Base-by-base conservation (phyloP, 1,140 invertebrate genomes). In the Apolygus lucorum region DNA sequence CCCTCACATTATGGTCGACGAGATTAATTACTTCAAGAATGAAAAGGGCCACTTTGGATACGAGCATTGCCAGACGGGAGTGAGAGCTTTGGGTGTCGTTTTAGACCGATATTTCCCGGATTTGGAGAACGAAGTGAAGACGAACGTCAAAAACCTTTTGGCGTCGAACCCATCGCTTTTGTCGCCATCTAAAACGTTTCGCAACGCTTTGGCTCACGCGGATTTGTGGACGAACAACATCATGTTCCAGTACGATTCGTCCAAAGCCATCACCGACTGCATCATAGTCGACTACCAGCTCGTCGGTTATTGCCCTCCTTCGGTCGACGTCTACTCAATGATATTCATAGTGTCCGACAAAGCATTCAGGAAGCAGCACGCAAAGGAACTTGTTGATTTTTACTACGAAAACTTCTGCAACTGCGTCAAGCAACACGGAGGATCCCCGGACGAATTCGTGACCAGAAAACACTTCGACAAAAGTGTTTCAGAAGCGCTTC, bases 171-270 rank as follows among this genome's bases (percentile, higher is more conserved):
- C 13, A 26, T 22, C 27, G 14, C 2, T 28, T 26, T n/a, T 67
- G 21, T 22, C 8, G 28, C 26, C 25, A n/a, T 67, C 65, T 21
- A 49, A 29, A 4, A 21, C 14, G 14, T 49, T 29, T 29, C 65
- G 25, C 1, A 67, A 67, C 65, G 65, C 42, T 11, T 29, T 67
- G 1, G 22, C 65, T 11, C 65, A 67, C 65, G 2, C 28, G 1
- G 65, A 67, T 22, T n/a, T 67, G 4, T 67, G 65, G 65, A 2
- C 1, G n/a, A 67, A 67, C 28, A 67, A 67, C 28, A 14, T 67
- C 2, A 67, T 67, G 65, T 67, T 67, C 28, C 28, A 27, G 0
- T 67, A 67, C 65, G 29, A 67, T 29, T 26, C 4, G 8, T 22
- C 1, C 21, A 42, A 42, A 4, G 34, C 4, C 4, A 24, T 1